phyloP scores from a whole-genome alignment of 2,888 invertebrate species.

The Tetanocera ferruginea region DNA sequence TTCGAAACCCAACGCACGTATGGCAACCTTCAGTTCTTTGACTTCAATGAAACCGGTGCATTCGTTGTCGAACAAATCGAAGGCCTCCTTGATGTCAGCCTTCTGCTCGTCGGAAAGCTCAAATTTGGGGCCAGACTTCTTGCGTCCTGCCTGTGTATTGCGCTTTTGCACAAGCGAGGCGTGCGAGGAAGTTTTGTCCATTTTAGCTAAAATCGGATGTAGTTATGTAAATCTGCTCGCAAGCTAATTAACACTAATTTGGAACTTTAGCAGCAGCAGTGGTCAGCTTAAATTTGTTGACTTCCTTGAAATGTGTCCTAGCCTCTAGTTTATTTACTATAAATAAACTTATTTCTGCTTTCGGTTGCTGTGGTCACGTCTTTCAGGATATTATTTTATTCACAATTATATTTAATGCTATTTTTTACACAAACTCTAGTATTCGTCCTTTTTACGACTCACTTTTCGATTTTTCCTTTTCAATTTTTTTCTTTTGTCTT shows the following conservation, averaged over 20 bases:
- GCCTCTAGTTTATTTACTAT: conserved; percentile 23
- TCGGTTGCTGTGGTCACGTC: conserved; percentile 9
- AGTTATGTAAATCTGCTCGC: no score
- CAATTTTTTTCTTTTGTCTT: conserved; percentile 6
- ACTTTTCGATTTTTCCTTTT: conserved; percentile 19
- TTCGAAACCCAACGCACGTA: conserved; percentile 96
- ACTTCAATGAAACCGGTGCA: conserved; percentile 90
- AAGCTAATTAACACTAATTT: no score
- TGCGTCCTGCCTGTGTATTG: conserved; percentile 68
- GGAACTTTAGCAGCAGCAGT: no score
- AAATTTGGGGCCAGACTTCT: conserved; percentile 81
- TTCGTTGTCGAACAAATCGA: conserved; percentile 93
- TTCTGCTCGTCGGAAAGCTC: conserved; percentile 92
- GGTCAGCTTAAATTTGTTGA: no score
- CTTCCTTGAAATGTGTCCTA: no score
- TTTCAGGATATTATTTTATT: neutral
- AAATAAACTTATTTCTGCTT: neutral
- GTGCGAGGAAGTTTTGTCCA: neutral
- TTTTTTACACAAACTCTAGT: neutral
- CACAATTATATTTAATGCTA: no score
- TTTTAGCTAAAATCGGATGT: no score
- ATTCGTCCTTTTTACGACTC: neutral
- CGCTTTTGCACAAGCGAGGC: conserved; percentile 10
- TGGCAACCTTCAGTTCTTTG: conserved; percentile 94
- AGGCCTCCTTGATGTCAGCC: conserved; percentile 94